Base-by-base conservation (phyloP, 2,113 vertebrate species). In the Myanophis thanlyinensis region DNA sequence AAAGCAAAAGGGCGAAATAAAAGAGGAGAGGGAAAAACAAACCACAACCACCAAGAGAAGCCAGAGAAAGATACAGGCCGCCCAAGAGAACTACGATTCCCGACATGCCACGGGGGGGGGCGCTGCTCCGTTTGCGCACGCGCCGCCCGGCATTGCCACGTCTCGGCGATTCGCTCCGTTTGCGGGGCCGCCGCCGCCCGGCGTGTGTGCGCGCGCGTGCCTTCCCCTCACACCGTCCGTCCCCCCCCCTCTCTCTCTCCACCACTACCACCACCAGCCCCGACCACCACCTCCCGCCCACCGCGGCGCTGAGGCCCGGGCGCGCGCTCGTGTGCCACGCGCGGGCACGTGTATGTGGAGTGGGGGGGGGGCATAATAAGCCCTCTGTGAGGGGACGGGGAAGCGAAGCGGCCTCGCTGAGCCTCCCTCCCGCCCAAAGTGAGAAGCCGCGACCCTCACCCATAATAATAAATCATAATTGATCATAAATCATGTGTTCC, bases 311-410 rank as follows among this genome's bases (percentile, higher is more conserved):
- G 5, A n/a, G 67, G 13, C n/a, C 62, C 62, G 13, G 62, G n/a
- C 62, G n/a, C 67, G 67, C 13, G 67, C n/a, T 18, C 2, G n/a
- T 1, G 13, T 12, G n/a, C 27, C 11, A 30, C 4, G 59, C 27
- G 30, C 27, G 59, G 27, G 30, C 59, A 13, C 11, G n/a, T n/a
- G n/a, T n/a, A n/a, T n/a, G n/a, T n/a, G n/a, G n/a, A n/a, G n/a
- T n/a, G n/a, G n/a, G n/a, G n/a, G 30, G 4, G 3, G 30, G 3
- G 27, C 0, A 23, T 1, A 2, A 25, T 25, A 13, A 67, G 10
- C 30, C 23, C 30, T 5, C 27, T 12, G 11, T n/a, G 30, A 30
- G 56, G 25, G 25, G 52, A 6, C 4, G 52, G 15, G 56, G 27
- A 3, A 9, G 9, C 0, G 4, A 0, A 12, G 59, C 11, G 59